Percentiles rank a stretch among this genome's conserved stretches.
phyloP scores from a whole-genome alignment of 2,797 vertebrate genomes.

The Pipistrellus kuhlii region DNA sequence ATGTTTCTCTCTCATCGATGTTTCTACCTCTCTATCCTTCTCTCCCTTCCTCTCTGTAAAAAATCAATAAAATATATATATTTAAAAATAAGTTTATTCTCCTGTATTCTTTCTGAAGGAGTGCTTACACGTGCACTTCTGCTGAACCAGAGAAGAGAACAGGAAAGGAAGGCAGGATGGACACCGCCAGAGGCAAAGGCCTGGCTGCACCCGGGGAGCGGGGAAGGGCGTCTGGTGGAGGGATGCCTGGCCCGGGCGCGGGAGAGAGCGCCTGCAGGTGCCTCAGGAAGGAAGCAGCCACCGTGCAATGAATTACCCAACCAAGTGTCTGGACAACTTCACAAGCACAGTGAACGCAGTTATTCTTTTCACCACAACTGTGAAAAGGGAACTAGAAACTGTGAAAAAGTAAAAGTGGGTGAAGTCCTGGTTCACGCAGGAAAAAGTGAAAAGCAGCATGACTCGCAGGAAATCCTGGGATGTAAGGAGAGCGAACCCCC shows the following conservation, averaged over 20 bases:
- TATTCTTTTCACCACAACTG: background rate
- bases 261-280: background rate
- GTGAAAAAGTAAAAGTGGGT: background rate
- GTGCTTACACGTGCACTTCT: background rate
- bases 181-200: background rate
- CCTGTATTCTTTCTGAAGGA: constrained; percentile 5
- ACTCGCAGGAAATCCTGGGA: background rate
- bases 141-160: constrained; percentile 1
- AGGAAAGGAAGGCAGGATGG: background rate
- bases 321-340: background rate
- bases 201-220: background rate
- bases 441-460: background rate
- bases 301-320: background rate
- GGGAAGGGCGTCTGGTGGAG: background rate
- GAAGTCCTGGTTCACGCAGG: background rate
- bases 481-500: background rate
- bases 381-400: constrained; percentile 20
- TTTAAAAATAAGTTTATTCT: background rate
- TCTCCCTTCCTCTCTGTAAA: no score
- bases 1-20: no score
- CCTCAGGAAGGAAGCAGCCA: background rate
- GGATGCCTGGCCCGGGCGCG: background rate
- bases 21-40: no score
- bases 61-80: no score
- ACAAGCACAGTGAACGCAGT: background rate